Base-by-base conservation (phyloP, 2,888 invertebrate genomes). In the Geophilus truncorum region DNA sequence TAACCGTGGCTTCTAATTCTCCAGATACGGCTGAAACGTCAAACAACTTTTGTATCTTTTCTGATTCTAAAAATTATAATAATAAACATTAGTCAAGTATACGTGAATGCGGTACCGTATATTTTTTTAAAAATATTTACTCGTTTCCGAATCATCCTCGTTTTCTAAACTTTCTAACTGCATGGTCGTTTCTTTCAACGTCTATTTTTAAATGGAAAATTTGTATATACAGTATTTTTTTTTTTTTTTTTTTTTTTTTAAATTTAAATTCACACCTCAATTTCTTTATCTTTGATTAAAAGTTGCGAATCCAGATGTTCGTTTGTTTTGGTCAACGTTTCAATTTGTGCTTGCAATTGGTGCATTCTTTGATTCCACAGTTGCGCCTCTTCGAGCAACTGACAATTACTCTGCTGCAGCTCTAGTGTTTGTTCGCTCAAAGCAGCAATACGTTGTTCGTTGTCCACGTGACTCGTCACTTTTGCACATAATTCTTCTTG, bases 1-100 rank as follows among this genome's bases (percentile, higher is more conserved):
- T 88, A 81, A 88, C 87, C 23, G 90, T 85, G 81, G 90, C 89
- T 34, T 89, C 86, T 0, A 91, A 86, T 85, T 92, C 91, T 0
- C 91, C 91, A 83, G 90, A 90, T 15, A 90, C 87, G 75, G 89
- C 89, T 51, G 89, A 90, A 51, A 89, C 88, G 83, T 91, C 89
- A 76, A 91, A 88, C 28, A 91, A 85, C 81, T 89, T 89, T 45
- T 89, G 87, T 21, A 81, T 36, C 6, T 80, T 78, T 30, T 80
- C 40, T n/a, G 21, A 62, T 32, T 76, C 80, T 80, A 21, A 21
- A 78, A 78, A 34, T 30, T 7, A 28, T 1, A 32, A 18, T 78
- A 25, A 32, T 2, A 40, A 40, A 40, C 2, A 1, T 40, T 40
- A 12, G 40, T 40, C 18, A n/a, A n/a, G n/a, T n/a, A n/a, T n/a